These are phyloP conservation scores for Phyllopteryx taeniolatus DNA, from an alignment of 2,113 vertebrate genomes.

Conservation along the genomic window DNA sequence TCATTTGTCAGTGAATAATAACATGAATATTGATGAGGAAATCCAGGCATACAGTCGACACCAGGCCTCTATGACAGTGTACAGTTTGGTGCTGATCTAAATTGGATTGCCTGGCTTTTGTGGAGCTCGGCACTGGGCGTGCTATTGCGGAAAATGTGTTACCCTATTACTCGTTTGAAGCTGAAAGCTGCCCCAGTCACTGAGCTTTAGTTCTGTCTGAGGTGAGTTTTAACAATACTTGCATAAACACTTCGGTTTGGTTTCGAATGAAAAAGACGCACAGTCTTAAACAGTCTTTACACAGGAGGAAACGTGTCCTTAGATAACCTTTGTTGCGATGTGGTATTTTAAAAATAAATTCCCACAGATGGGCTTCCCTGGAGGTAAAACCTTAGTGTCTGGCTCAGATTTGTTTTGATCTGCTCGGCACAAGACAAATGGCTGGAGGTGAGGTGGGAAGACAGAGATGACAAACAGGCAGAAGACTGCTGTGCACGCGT, in stretches of 20 bases:
- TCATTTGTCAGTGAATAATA: neutral
- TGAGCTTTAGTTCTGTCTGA: neutral
- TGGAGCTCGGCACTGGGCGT: neutral
- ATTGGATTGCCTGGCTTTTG: neutral
- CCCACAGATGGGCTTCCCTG: constrained; percentile 1
- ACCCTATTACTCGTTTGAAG: neutral
- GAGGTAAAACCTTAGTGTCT: constrained; percentile 1
- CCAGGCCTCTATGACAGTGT: neutral
- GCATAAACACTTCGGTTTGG: neutral
- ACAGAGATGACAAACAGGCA: neutral
- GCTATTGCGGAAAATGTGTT: neutral
- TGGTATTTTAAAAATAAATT: constrained; percentile 1
- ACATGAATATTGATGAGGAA: neutral
- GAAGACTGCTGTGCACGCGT: neutral
- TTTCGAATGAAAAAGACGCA: neutral
- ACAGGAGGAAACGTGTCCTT: neutral
- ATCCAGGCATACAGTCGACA: neutral
- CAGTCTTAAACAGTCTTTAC: neutral
- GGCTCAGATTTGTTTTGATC: constrained; percentile 4
- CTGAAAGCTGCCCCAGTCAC: neutral
- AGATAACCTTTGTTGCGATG: constrained; percentile 2
- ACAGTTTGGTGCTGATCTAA: neutral
- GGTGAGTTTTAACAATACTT: neutral
- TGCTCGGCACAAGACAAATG: neutral
- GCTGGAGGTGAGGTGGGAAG: constrained; percentile 1